Evolutionary conservation across 2,113 vertebrate genomes (phyloP).

Genomic region (Pelobates fuscus): DNA sequence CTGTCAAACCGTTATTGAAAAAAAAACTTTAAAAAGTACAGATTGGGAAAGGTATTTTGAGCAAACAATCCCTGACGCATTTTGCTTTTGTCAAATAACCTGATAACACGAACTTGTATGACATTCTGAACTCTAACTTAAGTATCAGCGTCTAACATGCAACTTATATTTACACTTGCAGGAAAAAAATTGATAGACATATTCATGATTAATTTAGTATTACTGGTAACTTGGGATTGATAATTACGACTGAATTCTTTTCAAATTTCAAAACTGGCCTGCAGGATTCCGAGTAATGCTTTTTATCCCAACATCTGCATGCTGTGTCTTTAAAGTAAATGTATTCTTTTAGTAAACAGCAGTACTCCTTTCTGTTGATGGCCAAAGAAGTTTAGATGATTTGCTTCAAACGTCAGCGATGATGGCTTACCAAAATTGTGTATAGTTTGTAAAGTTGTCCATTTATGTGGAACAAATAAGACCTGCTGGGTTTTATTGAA

Average conservation of each 20-base stretch:
- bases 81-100: too few species aligned
- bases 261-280: conserved; percentile 28
- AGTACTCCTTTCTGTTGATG: not conserved
- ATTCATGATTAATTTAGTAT: too few species aligned
- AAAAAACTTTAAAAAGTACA: too few species aligned
- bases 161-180: too few species aligned
- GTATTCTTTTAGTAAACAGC: conserved; percentile 6
- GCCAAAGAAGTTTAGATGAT: too few species aligned
- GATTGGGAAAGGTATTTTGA: too few species aligned
- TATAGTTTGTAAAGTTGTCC: not conserved
- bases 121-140: too few species aligned
- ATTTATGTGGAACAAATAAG: not conserved
- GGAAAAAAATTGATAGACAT: too few species aligned
- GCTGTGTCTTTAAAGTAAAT: conserved; percentile 39
- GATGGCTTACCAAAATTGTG: not conserved
- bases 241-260: conserved; percentile 21
- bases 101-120: too few species aligned
- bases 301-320: conserved; percentile 12
- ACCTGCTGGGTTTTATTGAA: conserved; percentile 20
- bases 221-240: conserved; percentile 17
- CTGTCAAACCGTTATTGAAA: too few species aligned
- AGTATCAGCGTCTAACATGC: too few species aligned
- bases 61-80: too few species aligned
- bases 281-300: not conserved
- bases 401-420: conserved; percentile 17